Base-by-base conservation (phyloP, 2,797 vertebrate genomes). In the Spondyliosoma cantharus region DNA sequence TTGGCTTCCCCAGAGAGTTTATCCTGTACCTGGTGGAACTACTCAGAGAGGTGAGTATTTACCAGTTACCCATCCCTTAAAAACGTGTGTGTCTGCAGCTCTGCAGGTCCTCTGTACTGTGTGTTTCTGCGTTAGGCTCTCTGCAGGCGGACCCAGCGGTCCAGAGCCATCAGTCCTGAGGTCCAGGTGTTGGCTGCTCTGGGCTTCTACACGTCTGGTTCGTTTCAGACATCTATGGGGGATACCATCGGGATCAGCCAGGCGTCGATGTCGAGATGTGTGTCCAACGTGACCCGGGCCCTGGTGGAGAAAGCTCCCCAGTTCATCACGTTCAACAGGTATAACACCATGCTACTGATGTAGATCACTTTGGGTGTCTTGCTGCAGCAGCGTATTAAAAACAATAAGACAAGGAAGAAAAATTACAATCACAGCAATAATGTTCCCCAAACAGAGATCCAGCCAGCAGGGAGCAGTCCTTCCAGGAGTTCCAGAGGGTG, bases 201-300 rank as follows among this genome's bases (percentile, higher is more conserved):
- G 81, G 97, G 98, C 42, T 99, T 99, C 91, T 99, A 99, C 78
- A 98, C 97, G 25, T 97, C 97, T 0, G 98, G 98, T 4, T 99
- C 97, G 1, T 99, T 98, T 88, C 98, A 99, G 94, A 98, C 97
- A 4, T 96, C 96, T 5, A 98, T 99, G 97, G 98, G 97, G 46
- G 97, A 98, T 32, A 96, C 96, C 7, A 98, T 99, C 7, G 98
- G 98, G 48, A 99, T 99, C 89, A 99, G 97, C 83, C 98, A 99
- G 90, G 97, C 98, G 1, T 99, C 98, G 11, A 99, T 99, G 97
- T 98, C 97, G 22, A 96, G 98, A 76, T 99, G 98, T 19, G 97
- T 99, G 80, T 95, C 97, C 64, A 97, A 98, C 1, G 97, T 99
- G 81, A 99, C 98, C 0, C 97, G 95, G 85, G 97, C 97, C 0